Percentiles rank a stretch among this genome's conserved stretches.
Evolutionary conservation across 2,797 vertebrate genomes (phyloP).

Genomic region (Otolemur crassicaudatus): DNA sequence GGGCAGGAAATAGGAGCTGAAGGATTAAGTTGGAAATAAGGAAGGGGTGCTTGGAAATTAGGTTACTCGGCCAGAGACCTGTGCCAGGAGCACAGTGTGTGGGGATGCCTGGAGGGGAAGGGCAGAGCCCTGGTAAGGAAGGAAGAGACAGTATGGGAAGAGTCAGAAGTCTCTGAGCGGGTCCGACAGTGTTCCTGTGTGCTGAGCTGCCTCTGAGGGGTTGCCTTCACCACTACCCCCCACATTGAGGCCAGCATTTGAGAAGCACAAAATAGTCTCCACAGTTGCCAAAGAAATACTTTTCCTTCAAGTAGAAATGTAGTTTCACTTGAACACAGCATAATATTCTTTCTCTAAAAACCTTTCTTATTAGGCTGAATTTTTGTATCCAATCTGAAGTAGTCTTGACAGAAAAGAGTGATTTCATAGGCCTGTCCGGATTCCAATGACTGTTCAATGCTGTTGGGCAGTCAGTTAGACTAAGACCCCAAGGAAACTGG

Average conservation of each 20-base stretch:
- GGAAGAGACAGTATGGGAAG: neutral
- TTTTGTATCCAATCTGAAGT: constrained; percentile 8
- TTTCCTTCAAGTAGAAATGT: neutral
- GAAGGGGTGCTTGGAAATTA: neutral
- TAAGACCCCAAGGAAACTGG: neutral
- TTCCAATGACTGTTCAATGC: neutral
- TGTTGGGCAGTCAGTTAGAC: neutral
- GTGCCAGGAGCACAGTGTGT: neutral
- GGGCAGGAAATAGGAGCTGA: neutral
- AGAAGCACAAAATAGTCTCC: neutral
- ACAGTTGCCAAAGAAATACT: neutral
- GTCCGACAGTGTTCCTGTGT: neutral
- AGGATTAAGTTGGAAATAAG: constrained; percentile 1
- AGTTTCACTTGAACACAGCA: neutral
- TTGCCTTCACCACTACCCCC: neutral
- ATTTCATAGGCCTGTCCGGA: neutral
- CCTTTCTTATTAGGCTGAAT: neutral
- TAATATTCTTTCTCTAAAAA: neutral
- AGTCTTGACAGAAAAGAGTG: neutral
- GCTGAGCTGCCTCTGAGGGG: neutral
- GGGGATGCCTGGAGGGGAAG: neutral
- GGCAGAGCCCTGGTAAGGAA: neutral
- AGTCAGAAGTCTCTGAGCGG: neutral
- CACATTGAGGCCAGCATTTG: neutral
- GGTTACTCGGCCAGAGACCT: neutral